Conservation (phyloP, 2,113 vertebrate genomes). For the Amphiprion percula region DNA sequence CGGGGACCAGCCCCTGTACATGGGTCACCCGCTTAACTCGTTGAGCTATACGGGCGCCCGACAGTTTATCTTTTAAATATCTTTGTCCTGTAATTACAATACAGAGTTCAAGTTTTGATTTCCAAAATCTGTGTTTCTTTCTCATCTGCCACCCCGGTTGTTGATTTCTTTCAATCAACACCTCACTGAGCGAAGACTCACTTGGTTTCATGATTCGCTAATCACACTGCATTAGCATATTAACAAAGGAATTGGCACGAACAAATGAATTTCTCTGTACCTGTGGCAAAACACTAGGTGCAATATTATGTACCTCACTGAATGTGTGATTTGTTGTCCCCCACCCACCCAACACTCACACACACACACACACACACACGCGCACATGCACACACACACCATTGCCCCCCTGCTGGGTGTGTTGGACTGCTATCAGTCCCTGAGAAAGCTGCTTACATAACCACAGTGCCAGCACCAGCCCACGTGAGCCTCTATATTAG, state of each 20-base stretch:
- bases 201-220: conserved; percentile 11
- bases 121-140: conserved; percentile 23
- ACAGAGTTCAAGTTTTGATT: conserved; percentile 22
- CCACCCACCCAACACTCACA: conserved; percentile 5
- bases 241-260: conserved; percentile 76
- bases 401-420: conserved; percentile 66
- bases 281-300: conserved; percentile 69
- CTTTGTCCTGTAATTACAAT: conserved; percentile 1
- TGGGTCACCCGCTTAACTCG: too few species aligned
- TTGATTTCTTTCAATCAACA: conserved; percentile 72
- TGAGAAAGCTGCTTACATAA: conserved; percentile 78
- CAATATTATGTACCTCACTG: conserved; percentile 55
- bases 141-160: conserved; percentile 5
- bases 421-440: conserved; percentile 75
- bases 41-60: too few species aligned
- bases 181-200: conserved; percentile 45
- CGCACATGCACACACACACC: conserved; percentile 15
- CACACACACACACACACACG: conserved; percentile 7
- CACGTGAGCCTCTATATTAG: conserved; percentile 68
- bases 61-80: too few species aligned
- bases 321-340: conserved; percentile 65
- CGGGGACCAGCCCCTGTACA: too few species aligned
- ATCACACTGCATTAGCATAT: conserved; percentile 76
- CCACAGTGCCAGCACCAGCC: conserved; percentile 66
- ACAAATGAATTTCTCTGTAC: conserved; percentile 58